phyloP scores from a whole-genome alignment of 2,797 vertebrate genomes.

The Sebastes miniatus region DNA sequence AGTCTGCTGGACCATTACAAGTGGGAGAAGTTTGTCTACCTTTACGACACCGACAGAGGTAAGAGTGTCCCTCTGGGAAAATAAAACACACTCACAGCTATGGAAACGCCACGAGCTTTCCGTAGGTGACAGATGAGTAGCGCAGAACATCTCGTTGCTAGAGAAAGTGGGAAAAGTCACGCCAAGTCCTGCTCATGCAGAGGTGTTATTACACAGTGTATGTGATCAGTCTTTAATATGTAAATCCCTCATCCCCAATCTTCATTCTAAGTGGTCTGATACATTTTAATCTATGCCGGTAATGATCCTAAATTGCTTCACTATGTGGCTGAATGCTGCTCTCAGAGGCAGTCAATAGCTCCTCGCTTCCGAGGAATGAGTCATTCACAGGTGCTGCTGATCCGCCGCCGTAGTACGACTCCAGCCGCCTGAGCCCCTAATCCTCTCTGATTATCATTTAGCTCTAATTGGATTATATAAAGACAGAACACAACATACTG shows the following conservation, averaged over 20 bases:
- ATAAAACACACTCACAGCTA: not conserved
- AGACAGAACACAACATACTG: conserved; percentile 49
- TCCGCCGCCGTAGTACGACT: conserved; percentile 37
- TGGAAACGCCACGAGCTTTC: not conserved
- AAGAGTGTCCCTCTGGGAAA: conserved; percentile 55
- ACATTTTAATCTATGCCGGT: conserved; percentile 65
- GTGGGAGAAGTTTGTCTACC: conserved; percentile 98
- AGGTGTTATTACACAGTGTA: conserved; percentile 38
- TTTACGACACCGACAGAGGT: conserved; percentile 98
- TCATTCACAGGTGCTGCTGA: conserved; percentile 73
- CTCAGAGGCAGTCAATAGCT: conserved; percentile 54
- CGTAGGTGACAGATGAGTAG: not conserved
- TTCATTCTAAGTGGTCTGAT: conserved; percentile 57
- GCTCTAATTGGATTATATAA: conserved; percentile 75
- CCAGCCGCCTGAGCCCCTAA: conserved; percentile 59
- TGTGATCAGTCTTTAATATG: conserved; percentile 64
- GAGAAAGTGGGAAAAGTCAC: conserved; percentile 11
- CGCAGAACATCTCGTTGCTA: conserved; percentile 2
- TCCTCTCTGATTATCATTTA: conserved; percentile 70
- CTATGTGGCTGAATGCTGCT: conserved; percentile 59
- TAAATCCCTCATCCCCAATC: conserved; percentile 58
- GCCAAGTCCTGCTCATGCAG: conserved; percentile 17
- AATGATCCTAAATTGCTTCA: conserved; percentile 69
- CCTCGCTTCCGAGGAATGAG: conserved; percentile 54
- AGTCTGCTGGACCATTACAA: conserved; percentile 93